Conservation (phyloP, 1,140 invertebrate genomes). For the Pachyrhynchus sulphureomaculatus region DNA sequence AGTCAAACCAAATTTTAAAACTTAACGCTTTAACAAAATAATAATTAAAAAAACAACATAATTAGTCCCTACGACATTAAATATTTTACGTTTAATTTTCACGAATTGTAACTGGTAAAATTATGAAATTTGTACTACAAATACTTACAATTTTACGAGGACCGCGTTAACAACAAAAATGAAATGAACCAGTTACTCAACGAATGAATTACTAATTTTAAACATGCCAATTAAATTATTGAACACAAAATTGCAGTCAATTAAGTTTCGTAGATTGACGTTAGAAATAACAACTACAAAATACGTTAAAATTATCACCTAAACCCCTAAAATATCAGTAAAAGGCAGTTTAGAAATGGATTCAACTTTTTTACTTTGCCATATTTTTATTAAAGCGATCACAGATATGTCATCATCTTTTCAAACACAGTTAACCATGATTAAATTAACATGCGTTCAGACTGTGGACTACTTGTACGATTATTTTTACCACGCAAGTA, state of each 20-base stretch:
- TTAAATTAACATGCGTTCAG: too few relatives aligned
- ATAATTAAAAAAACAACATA: too few relatives aligned
- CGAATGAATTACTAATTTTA: constrained; percentile 17
- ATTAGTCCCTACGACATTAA: too few relatives aligned
- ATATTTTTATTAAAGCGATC: constrained; percentile 2
- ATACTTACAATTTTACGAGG: constrained; percentile 8
- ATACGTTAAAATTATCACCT: constrained; percentile 3
- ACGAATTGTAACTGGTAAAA: not conserved
- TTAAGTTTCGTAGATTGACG: constrained; percentile 11
- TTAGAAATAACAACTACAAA: constrained; percentile 12
- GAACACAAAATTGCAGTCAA: constrained; percentile 37
- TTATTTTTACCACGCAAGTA: too few relatives aligned
- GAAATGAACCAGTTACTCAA: constrained; percentile 5
- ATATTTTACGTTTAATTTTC: too few relatives aligned
- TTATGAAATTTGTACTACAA: constrained; percentile 16
- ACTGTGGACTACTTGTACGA: too few relatives aligned
- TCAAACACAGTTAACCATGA: too few relatives aligned
- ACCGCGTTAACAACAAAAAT: not conserved
- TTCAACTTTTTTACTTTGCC: not conserved
- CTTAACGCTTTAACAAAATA: too few relatives aligned
- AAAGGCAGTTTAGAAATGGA: not conserved
- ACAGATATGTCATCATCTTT: too few relatives aligned
- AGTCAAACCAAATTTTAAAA: too few relatives aligned
- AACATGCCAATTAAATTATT: constrained; percentile 32
- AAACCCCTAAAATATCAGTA: constrained; percentile 4